phyloP scores from a whole-genome alignment of 2,888 invertebrate species.

The Hypercompe scribonia region DNA sequence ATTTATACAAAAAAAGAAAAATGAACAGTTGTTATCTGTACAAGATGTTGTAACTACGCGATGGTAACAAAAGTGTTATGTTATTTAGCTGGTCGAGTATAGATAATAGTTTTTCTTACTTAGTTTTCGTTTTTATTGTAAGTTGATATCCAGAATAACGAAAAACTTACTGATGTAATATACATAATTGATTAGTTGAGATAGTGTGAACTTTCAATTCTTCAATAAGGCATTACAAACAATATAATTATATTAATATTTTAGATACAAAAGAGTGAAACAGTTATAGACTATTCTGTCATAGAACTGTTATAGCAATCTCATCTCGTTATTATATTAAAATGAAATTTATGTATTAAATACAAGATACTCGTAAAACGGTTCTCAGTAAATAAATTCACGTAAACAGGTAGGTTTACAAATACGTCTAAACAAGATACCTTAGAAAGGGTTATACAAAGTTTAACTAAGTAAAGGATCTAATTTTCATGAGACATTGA shows the following conservation, averaged over 20 bases:
- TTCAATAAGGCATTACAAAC: not conserved
- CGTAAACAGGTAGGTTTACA: conserved; percentile 24
- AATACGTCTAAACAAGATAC: conserved; percentile 31
- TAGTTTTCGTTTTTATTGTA: not conserved
- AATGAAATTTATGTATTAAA: not conserved
- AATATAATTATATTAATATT: not conserved
- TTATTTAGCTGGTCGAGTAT: not conserved
- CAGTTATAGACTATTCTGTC: not conserved
- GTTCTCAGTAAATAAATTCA: conserved; percentile 2
- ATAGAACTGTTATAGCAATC: not conserved
- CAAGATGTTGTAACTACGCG: not conserved
- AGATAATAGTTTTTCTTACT: not conserved
- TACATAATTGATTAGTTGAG: not conserved
- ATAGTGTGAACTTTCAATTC: not conserved
- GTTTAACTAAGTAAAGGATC: conserved; percentile 62
- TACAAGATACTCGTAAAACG: not conserved
- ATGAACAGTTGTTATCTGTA: not conserved
- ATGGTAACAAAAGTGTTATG: not conserved
- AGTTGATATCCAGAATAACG: no score
- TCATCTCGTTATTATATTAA: not conserved
- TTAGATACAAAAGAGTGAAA: not conserved
- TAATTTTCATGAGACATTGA: conserved; percentile 75
- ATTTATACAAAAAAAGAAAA: not conserved
- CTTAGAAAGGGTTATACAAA: conserved; percentile 49
- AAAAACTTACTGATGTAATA: not conserved